These are phyloP conservation scores for Pterocles burchelli DNA, from an alignment of 2,113 vertebrate genomes.

Conservation along the genomic window DNA sequence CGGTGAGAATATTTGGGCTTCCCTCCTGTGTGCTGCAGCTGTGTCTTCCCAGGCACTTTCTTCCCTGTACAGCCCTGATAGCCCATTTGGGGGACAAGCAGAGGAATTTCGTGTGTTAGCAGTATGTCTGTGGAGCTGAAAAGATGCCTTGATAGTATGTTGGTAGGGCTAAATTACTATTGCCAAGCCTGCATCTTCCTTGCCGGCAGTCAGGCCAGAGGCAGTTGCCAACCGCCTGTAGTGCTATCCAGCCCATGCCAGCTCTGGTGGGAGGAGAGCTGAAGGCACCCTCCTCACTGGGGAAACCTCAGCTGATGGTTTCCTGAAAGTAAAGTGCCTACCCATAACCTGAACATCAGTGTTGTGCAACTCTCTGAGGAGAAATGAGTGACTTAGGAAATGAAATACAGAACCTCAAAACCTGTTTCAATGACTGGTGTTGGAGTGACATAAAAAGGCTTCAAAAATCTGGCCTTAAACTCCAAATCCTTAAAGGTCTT, in stretches of 20 bases:
- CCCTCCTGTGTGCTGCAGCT: rapidly evolving
- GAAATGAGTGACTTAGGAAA: background rate
- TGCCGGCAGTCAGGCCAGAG: rapidly evolving
- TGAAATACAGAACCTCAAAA: background rate
- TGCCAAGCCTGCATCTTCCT: background rate
- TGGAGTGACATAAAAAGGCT: background rate
- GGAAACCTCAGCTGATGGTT: background rate
- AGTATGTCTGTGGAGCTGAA: background rate
- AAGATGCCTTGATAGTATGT: background rate
- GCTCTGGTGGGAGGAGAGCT: background rate
- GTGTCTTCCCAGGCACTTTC: rapidly evolving
- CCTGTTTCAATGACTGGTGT: background rate
- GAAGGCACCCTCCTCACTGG: rapidly evolving
- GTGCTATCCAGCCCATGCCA: background rate
- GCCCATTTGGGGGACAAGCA: background rate
- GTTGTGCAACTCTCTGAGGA: background rate
- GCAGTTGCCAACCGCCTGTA: background rate
- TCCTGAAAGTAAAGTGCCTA: background rate
- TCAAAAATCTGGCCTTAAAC: background rate
- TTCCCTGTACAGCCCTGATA: background rate
- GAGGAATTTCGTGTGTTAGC: background rate
- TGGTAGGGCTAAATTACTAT: background rate
- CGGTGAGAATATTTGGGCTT: rapidly evolving
- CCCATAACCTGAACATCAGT: background rate
- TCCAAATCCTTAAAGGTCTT: background rate